Conservation (phyloP, 2,797 vertebrate genomes). For the Myotis daubentonii region DNA sequence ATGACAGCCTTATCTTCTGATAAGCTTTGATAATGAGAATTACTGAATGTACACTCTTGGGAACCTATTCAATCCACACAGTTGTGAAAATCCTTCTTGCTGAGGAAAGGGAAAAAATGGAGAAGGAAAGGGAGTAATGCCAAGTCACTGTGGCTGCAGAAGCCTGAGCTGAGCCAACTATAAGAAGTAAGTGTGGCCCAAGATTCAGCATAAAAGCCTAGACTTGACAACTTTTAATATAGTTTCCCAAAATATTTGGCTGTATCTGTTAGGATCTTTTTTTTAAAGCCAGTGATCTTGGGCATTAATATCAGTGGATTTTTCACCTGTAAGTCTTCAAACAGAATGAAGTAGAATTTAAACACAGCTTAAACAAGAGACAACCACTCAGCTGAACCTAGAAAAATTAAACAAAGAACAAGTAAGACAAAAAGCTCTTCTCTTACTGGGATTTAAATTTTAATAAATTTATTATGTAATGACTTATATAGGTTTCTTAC, state of each 20-base stretch:
- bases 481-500: not conserved
- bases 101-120: not conserved
- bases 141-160: not conserved
- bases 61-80: not conserved
- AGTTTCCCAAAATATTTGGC: not conserved
- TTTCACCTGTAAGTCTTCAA: constrained; percentile 54
- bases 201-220: not conserved
- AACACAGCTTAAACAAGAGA: constrained; percentile 29
- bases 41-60: too few relatives aligned
- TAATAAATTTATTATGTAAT: not conserved
- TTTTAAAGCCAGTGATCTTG: not conserved
- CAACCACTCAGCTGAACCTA: not conserved
- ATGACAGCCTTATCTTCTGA: not conserved
- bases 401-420: constrained; percentile 49
- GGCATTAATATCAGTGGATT: not conserved
- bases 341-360: constrained; percentile 42
- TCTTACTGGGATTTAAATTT: not conserved
- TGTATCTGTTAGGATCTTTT: not conserved
- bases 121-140: not conserved
- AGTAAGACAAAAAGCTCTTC: not conserved
- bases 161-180: not conserved
- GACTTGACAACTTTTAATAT: not conserved
- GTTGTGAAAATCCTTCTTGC: not conserved
- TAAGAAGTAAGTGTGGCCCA: not conserved
- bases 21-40: not conserved